Evolutionary conservation across 1,140 invertebrate species (phyloP).

Genomic region (Nixonia krombeini): DNA sequence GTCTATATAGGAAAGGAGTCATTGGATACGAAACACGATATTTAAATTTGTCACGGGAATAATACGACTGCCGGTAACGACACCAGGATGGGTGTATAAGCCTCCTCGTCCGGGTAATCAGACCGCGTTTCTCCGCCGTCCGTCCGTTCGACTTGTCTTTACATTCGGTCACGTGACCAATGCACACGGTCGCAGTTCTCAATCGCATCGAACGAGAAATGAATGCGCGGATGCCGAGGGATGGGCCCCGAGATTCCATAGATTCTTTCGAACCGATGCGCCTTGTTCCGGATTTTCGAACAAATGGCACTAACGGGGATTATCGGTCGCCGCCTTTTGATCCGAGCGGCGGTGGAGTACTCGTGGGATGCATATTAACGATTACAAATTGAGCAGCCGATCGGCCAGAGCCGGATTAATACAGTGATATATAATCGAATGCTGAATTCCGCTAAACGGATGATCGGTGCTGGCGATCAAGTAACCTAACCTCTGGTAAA

Average conservation of each 20-base stretch:
- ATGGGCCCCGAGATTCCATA: not conserved
- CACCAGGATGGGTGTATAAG: constrained; percentile 49
- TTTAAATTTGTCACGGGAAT: constrained; percentile 65
- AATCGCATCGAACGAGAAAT: no score
- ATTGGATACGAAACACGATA: constrained; percentile 69
- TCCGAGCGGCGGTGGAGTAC: constrained; percentile 26
- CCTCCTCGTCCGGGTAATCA: constrained; percentile 61
- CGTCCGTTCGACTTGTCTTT: constrained; percentile 49
- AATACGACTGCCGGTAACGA: constrained; percentile 55
- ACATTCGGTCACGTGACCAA: no score
- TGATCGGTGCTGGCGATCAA: constrained; percentile 28
- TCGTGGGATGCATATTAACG: constrained; percentile 60
- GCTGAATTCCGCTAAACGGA: constrained; percentile 61
- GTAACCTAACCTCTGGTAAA: constrained; percentile 42
- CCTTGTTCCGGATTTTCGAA: constrained; percentile 10
- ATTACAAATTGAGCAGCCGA: constrained; percentile 67
- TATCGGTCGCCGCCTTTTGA: constrained; percentile 48
- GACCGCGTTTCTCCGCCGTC: constrained; percentile 60
- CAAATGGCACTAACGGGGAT: constrained; percentile 32
- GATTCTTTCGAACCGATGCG: constrained; percentile 22
- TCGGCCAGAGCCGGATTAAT: constrained; percentile 67
- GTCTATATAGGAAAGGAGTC: constrained; percentile 40
- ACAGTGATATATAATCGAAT: constrained; percentile 69
- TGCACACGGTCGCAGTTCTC: no score
- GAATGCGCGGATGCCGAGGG: no score